Conservation (phyloP, 2,113 vertebrate species). For the Rattus rattus region DNA sequence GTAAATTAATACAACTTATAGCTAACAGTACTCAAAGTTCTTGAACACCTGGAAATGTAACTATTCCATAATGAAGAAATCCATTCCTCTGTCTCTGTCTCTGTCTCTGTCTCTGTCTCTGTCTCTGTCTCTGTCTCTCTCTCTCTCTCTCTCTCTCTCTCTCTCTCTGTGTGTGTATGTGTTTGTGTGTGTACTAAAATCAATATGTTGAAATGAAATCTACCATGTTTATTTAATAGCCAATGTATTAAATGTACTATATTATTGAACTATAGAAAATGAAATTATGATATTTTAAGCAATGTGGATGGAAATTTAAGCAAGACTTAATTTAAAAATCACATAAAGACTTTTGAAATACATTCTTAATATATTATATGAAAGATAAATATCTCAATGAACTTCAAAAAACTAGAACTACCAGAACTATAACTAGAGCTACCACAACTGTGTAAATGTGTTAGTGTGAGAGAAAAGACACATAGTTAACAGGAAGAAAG, state of each 20-base stretch:
- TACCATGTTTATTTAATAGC: background rate
- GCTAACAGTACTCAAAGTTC: background rate
- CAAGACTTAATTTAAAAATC: background rate
- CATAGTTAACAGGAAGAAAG: background rate
- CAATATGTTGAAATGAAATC: background rate
- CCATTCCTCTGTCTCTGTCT: rapidly evolving
- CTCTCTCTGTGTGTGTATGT: background rate
- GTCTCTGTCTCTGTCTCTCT: too few relatives aligned
- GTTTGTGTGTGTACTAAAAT: too few relatives aligned
- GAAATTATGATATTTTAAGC: background rate
- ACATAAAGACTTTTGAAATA: background rate
- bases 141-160: too few relatives aligned
- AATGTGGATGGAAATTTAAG: background rate
- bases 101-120: too few relatives aligned
- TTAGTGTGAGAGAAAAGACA: background rate
- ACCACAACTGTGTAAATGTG: background rate
- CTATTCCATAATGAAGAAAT: background rate
- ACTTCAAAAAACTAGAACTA: background rate
- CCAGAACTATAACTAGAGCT: background rate
- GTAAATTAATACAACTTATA: background rate
- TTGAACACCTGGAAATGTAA: background rate
- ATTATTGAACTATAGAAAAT: background rate
- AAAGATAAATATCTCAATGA: background rate
- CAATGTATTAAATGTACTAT: background rate
- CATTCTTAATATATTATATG: background rate